Percentiles rank a stretch among this genome's conserved stretches.
Conservation (phyloP, 2,888 invertebrate genomes). For the Anorthoa munda region DNA sequence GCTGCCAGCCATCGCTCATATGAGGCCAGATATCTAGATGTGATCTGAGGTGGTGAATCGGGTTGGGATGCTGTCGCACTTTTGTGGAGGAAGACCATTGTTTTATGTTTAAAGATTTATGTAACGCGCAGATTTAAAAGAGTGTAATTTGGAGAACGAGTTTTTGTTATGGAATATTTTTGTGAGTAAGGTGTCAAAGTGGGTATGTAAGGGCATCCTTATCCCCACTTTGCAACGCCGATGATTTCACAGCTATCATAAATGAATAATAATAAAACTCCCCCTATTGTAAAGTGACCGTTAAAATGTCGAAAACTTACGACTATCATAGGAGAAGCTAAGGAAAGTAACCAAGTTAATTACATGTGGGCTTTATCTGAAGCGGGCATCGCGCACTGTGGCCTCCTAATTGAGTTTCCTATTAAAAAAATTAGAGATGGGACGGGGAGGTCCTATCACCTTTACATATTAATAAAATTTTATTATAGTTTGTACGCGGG, state of each 20-base stretch:
- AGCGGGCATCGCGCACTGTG: conserved; percentile 76
- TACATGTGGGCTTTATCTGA: conserved; percentile 83
- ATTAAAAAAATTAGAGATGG: conserved; percentile 81
- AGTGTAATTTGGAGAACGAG: background rate
- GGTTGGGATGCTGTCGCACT: conserved; percentile 22
- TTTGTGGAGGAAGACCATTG: conserved; percentile 3
- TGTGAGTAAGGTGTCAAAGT: background rate
- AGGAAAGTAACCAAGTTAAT: conserved; percentile 79
- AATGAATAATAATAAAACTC: conserved; percentile 62
- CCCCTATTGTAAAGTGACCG: conserved; percentile 76
- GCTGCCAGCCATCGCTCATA: conserved; percentile 70
- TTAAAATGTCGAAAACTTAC: conserved; percentile 80
- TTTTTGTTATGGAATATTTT: background rate
- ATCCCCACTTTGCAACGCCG: conserved; percentile 4
- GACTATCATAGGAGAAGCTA: conserved; percentile 63
- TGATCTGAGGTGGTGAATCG: conserved; percentile 54
- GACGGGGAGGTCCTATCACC: conserved; percentile 66
- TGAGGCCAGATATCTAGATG: conserved; percentile 63
- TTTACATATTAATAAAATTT: conserved; percentile 71
- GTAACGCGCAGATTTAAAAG: background rate
- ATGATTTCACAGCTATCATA: conserved; percentile 57
- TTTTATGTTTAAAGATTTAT: background rate
- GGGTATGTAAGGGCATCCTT: background rate
- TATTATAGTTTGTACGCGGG: background rate
- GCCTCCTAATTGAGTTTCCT: conserved; percentile 83